These are phyloP conservation scores for Polyergus mexicanus DNA, from an alignment of 1,140 invertebrate genomes.

Conservation along the genomic window DNA sequence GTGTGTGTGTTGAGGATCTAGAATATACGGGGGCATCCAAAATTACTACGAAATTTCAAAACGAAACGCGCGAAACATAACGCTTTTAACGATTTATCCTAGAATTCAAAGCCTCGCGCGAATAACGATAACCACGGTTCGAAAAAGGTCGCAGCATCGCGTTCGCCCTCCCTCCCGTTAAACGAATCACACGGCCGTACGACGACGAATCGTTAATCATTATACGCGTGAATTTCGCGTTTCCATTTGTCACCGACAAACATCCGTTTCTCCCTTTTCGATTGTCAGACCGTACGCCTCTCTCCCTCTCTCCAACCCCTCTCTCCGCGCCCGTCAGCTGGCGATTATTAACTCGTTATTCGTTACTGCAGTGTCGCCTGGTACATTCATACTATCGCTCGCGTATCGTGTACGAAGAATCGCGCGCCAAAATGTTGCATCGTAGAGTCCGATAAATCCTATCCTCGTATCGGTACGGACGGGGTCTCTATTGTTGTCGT, in stretches of 20 bases:
- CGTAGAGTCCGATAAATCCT: slow-evolving; percentile 59
- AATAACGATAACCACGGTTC: slow-evolving; percentile 4
- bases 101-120: slow-evolving; percentile 2
- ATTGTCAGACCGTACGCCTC: slow-evolving; percentile 3
- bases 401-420: slow-evolving; percentile 41
- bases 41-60: too few species aligned
- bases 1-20: too few species aligned
- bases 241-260: slow-evolving; percentile 61
- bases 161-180: slow-evolving; percentile 38
- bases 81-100: not conserved
- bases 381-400: slow-evolving; percentile 46
- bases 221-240: slow-evolving; percentile 58
- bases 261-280: slow-evolving; percentile 61
- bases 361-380: slow-evolving; percentile 38
- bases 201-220: slow-evolving; percentile 63
- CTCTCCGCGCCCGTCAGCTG: slow-evolving; percentile 33
- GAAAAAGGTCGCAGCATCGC: slow-evolving; percentile 31
- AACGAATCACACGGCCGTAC: slow-evolving; percentile 57
- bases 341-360: slow-evolving; percentile 65
- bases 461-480: slow-evolving; percentile 39
- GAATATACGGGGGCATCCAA: too few species aligned
- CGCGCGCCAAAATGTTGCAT: slow-evolving; percentile 43
- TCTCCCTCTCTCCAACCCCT: not conserved
- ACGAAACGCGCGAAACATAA: too few species aligned
- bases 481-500: slow-evolving; percentile 29